These are phyloP conservation scores for Chymomyza fuscimana DNA, from an alignment of 2,888 invertebrate genomes.

Conservation along the genomic window DNA sequence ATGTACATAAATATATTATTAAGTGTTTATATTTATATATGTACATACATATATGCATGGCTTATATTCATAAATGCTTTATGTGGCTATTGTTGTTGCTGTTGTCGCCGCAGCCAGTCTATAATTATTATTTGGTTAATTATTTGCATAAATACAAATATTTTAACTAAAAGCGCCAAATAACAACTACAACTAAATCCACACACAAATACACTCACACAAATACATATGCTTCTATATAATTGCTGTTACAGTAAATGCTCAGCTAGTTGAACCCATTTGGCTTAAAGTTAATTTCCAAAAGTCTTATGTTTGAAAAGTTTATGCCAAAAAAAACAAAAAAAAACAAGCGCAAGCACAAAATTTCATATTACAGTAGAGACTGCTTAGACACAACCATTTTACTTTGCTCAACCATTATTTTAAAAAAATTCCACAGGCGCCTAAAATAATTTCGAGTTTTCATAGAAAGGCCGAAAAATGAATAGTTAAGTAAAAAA, in stretches of 20 bases:
- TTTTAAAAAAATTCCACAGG: too few relatives aligned
- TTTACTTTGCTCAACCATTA: too few relatives aligned
- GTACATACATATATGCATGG: conserved; percentile 4
- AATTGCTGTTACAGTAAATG: background rate
- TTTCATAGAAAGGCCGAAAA: too few relatives aligned
- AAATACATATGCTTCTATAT: background rate
- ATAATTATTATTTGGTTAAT: conserved; percentile 58
- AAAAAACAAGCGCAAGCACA: background rate
- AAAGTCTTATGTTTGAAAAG: too few relatives aligned
- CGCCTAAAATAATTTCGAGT: too few relatives aligned
- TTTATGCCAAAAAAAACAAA: background rate
- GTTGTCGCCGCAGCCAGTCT: conserved; percentile 18
- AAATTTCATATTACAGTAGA: background rate
- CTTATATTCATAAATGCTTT: conserved; percentile 23
- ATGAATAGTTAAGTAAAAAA: too few relatives aligned
- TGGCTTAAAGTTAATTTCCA: background rate
- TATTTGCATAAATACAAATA: conserved; percentile 32
- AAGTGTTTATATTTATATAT: background rate
- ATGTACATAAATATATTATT: background rate
- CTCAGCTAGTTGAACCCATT: background rate
- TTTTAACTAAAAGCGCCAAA: conserved; percentile 30
- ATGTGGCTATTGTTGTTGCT: conserved; percentile 35
- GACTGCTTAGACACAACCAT: too few relatives aligned
- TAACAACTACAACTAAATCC: conserved; percentile 28
- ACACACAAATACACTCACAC: background rate